Evolutionary conservation across 2,888 invertebrate species (phyloP), one percentile per base, ranked within the genome.

Genomic region (Hololepta plana): DNA sequence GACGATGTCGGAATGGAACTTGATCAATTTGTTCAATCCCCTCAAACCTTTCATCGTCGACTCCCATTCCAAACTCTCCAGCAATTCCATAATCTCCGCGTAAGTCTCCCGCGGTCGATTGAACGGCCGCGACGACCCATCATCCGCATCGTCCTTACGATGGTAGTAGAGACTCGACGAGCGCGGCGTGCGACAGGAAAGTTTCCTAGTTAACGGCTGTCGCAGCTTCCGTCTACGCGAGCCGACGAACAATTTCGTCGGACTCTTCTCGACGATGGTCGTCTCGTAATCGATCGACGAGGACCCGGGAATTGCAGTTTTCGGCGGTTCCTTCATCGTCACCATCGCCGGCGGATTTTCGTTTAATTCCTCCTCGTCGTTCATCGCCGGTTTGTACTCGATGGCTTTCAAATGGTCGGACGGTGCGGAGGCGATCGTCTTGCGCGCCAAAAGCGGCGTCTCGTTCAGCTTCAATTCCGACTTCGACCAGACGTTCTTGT

Each of bases 61-160:
- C 49, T 85, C 82, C 88, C 85, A 85, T 44, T 79, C 80, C 32
- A 67, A 61, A 30, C 63, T 68, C 40, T 80, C 79, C 12, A 81
- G 56, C 35, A 79, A 69, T 16, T 54, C 45, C 27, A 73, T 57
- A 21, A 72, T 67, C 31, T 69, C 68, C 10, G 63, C 60, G 8
- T 76, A 46, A 1, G 66, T 67, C 20, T 69, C 69, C 32, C 71
- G 68, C 0, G 75, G 70, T 41, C 71, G 72, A 10, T 64, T 64
- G 37, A 66, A 64, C 1, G 67, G 61, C 23, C 58, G 46, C 37
- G n/a, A n/a, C 17, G 17, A 17, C 8, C 17, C 17, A 17, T 17
- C 17, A 17, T 17, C 17, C 8, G 6, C 6, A 7, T 17, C 17
- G 6, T n/a, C n/a, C n/a, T n/a, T n/a, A n/a, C n/a, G n/a, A 17